Evolutionary conservation across 2,113 vertebrate genomes (phyloP), one percentile per base, ranked within the genome.

Genomic region (Potamarius usumacintae): DNA sequence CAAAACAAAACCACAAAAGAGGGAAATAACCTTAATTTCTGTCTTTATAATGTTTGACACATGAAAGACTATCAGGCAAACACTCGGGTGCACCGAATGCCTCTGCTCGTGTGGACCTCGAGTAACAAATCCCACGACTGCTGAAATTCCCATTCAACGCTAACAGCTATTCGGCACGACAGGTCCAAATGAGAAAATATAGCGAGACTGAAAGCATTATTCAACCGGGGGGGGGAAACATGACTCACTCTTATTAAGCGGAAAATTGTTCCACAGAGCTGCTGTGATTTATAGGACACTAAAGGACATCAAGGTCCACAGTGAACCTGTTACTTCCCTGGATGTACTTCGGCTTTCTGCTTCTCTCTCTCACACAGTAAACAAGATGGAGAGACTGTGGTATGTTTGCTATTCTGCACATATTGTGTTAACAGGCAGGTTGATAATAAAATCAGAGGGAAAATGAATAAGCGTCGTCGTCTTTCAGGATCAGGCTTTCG

Each of bases 231-330:
- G 14, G 82, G 53, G 12, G 14, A 52, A 42, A 77, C 34, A 79
- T 63, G 77, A 42, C 72, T 85, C n/a, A 42, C 63, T 25, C 50
- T 86, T 81, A 34, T 69, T 69, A 25, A 69, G 50, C 62, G n/a
- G 76, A 79, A 79, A 79, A 20, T 63, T 79, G 48, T 86, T 53
- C 62, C 14, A 55, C 25, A 22, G 62, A 52, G 82, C 65, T 42
- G 69, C 30, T 76, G 83, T 74, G 82, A 69, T 83, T 83, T 67
- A 65, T 53, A 69, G 60, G 52, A 84, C 83, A 71, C n/a, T 53
- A 22, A 53, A 84, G 83, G 27, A 71, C 65, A 57, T 57, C 52
- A 22, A 25, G 52, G 52, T 22, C 52, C 67, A 57, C 55, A 42
- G 79, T 34, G 30, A 81, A 80, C n/a, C 77, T 1, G 77, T 30